Base-by-base conservation (phyloP, 1,140 invertebrate genomes). In the Ips nitidus region DNA sequence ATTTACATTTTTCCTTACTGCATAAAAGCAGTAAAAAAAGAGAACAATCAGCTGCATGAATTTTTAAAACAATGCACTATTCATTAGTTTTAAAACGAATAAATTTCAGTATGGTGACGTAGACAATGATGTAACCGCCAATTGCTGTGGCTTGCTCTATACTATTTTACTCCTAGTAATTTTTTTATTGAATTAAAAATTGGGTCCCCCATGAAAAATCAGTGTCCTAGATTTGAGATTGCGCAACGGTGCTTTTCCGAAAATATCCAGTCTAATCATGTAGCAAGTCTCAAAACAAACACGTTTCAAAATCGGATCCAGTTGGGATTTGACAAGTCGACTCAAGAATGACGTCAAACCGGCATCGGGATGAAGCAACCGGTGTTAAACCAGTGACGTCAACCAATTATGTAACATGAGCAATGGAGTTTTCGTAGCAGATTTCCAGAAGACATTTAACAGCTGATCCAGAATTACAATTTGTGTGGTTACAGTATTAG, bases 331-430 rank as follows among this genome's bases (percentile, higher is more conserved):
- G 57, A 58, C 66, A 53, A 59, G 55, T 59, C 37, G 66, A 59
- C 57, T 53, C 52, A 68, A 68, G 66, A 68, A 68, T 68, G 66
- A 68, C 66, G 66, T 68, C 66, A 68, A 68, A 60, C 37, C 58
- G 45, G 40, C 4, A 3, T 22, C 45, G 22, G 41, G 4, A 59
- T 61, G 66, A 61, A 39, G 66, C 45, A 61, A 68, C 6, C 1
- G 39, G 6, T 38, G 38, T 5, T 40, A 38, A 56, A 56, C 59
- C n/a, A 45, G 43, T 66, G 65, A 68, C 66, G 66, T 68, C 40
- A 59, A 41, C 3, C 8, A 37, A 37, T 37, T 36, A 5, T 36
- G 47, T 38, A 56, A 41, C n/a, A 50, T 22, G 45, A 50, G 22
- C 45, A 50, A 50, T 36, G 63, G 63, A 56, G 52, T 65, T 65